Base-by-base conservation (phyloP, 1,140 invertebrate genomes). In the Drosophila orosa region DNA sequence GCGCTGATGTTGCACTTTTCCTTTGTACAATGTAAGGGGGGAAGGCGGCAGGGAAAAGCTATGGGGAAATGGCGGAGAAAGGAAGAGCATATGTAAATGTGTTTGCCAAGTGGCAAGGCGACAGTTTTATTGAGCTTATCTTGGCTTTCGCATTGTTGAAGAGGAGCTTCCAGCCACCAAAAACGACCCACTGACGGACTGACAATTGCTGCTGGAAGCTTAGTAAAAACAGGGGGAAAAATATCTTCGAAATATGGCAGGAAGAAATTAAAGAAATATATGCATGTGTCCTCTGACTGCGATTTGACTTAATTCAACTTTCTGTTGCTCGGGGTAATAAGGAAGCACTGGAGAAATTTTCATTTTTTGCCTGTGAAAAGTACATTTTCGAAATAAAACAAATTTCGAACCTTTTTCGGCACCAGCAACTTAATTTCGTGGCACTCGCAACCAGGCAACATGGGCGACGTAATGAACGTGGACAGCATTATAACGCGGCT, bases 81-180 rank as follows among this genome's bases (percentile, higher is more conserved):
- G 19, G 29, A 54, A 33, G 48, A 52, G 56, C 58, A 52, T 83
- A 86, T 86, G 83, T 81, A 86, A 87, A 86, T 87, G 74, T 71
- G 67, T 78, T 79, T 78, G 83, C 62, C 75, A 87, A 86, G 83
- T 87, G 83, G 69, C 83, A 87, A 76, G 79, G 83, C 83, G 83
- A 86, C 83, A 86, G 66, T 86, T 86, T 83, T 86, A 86, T 86
- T 86, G 79, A 87, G 83, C 83, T 86, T 86, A 86, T 87, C 83
- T 83, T 67, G 66, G 82, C 76, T 80, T 71, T 71, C 17, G 27
- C 52, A 45, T 50, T 75, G 72, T 52, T 58, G 31, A 68, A 71
- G 65, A 31, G 48, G 50, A 25, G 65, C 47, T 47, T 22, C 15
- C 25, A 15, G 40, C 31, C 48, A 44, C 37, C 44, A 29, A 40